Evolutionary conservation across 2,888 invertebrate genomes (phyloP).

Genomic region (Agonopterix subpropinquella): DNA sequence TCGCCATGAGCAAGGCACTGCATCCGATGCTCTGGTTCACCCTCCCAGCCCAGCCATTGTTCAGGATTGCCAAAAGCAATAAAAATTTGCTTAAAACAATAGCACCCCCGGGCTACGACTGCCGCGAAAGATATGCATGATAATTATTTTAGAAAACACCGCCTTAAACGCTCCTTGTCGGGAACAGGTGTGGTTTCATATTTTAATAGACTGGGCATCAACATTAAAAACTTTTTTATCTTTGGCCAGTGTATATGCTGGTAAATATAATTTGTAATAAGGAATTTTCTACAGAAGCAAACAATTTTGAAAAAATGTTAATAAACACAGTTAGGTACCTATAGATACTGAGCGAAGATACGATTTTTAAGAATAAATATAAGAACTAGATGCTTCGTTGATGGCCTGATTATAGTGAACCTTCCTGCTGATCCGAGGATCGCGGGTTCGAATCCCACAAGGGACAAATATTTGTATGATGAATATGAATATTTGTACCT

Average conservation of each 20-base stretch:
- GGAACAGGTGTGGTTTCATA: conserved; percentile 54
- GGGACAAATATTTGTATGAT: too few species aligned
- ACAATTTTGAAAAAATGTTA: neutral
- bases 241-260: neutral
- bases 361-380: neutral
- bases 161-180: conserved; percentile 62
- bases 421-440: too few species aligned
- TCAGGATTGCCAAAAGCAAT: conserved; percentile 66
- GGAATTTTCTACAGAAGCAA: neutral
- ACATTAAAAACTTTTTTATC: conserved; percentile 5
- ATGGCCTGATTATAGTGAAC: too few species aligned
- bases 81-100: conserved; percentile 72
- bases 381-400: too few species aligned
- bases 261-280: neutral
- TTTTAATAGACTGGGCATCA: conserved; percentile 19
- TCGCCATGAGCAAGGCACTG: conserved; percentile 38
- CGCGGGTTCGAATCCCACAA: too few species aligned
- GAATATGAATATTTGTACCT: too few species aligned
- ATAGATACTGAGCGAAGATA: neutral
- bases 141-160: conserved; percentile 69
- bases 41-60: conserved; percentile 65
- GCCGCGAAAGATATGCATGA: conserved; percentile 64
- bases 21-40: conserved; percentile 51
- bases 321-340: too few species aligned
- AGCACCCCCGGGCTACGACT: conserved; percentile 63